Conservation (phyloP, 2,113 vertebrate genomes). For the Steatornis caripensis region DNA sequence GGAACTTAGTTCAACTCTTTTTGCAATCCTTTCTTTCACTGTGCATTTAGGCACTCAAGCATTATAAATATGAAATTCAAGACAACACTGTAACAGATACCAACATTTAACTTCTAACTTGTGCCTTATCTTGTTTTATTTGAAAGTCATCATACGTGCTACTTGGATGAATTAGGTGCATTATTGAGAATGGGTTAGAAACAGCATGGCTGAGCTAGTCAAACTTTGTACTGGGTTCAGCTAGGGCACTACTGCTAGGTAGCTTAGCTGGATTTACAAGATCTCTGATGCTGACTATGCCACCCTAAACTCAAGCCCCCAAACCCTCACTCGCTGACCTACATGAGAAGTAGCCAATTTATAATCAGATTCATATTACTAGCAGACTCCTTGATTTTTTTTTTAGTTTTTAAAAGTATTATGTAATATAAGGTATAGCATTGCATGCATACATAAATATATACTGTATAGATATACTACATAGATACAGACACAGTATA, state of each 20-base stretch:
- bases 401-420: neutral
- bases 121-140: neutral
- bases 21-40: neutral
- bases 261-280: neutral
- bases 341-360: neutral
- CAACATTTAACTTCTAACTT: neutral
- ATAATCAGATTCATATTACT: neutral
- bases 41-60: neutral
- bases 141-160: neutral
- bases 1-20: neutral
- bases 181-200: neutral
- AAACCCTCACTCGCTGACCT: neutral
- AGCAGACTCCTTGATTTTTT: neutral
- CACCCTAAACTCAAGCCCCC: neutral
- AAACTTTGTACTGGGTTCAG: neutral
- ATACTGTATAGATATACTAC: rapidly evolving
- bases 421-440: neutral
- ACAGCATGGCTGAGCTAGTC: neutral
- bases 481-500: neutral
- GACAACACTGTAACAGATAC: neutral
- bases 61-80: neutral
- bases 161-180: neutral
- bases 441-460: too few species aligned
- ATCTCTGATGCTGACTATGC: neutral
- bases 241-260: neutral